phyloP scores from a whole-genome alignment of 2,113 vertebrate genomes.

The Speoplatyrhinus poulsoni region DNA sequence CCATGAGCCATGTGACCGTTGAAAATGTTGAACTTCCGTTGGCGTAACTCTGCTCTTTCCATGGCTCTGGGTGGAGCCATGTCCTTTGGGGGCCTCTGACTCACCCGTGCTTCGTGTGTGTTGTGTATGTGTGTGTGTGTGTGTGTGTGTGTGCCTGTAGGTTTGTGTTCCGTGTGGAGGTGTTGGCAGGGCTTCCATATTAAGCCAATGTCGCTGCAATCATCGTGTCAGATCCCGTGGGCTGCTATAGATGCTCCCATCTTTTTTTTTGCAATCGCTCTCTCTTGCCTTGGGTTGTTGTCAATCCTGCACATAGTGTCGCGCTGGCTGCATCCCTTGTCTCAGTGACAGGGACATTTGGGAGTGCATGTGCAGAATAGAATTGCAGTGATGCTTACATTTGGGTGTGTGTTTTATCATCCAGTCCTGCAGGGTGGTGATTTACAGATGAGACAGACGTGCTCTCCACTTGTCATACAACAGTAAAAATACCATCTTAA shows the following conservation, averaged over 20 bases:
- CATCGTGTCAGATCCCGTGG: constrained; percentile 67
- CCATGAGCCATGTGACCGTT: too few relatives aligned
- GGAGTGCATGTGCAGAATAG: constrained; percentile 24
- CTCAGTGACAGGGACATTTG: constrained; percentile 21
- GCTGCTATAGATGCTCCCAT: constrained; percentile 64
- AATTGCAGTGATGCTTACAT: constrained; percentile 9
- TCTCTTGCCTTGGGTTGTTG: not conserved
- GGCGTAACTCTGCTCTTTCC: too few relatives aligned
- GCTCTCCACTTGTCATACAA: too few relatives aligned
- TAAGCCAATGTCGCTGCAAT: constrained; percentile 57
- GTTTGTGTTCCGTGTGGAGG: constrained; percentile 39
- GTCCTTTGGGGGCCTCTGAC: constrained; percentile 64
- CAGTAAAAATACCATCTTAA: too few relatives aligned
- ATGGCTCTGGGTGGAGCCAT: constrained; percentile 47
- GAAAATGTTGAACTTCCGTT: too few relatives aligned
- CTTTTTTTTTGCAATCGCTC: constrained; percentile 26
- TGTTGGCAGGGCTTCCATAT: constrained; percentile 65
- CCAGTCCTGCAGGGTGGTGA: constrained; percentile 43
- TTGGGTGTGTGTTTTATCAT: constrained; percentile 23
- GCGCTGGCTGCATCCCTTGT: constrained; percentile 17
- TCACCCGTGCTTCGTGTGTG: constrained; percentile 42
- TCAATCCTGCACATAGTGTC: constrained; percentile 12
- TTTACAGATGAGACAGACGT: too few relatives aligned
- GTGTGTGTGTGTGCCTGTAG: constrained; percentile 29
- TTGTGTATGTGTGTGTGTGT: constrained; percentile 16